Base-by-base conservation (phyloP, 2,113 vertebrate species). In the Choloepus hoffmanni region DNA sequence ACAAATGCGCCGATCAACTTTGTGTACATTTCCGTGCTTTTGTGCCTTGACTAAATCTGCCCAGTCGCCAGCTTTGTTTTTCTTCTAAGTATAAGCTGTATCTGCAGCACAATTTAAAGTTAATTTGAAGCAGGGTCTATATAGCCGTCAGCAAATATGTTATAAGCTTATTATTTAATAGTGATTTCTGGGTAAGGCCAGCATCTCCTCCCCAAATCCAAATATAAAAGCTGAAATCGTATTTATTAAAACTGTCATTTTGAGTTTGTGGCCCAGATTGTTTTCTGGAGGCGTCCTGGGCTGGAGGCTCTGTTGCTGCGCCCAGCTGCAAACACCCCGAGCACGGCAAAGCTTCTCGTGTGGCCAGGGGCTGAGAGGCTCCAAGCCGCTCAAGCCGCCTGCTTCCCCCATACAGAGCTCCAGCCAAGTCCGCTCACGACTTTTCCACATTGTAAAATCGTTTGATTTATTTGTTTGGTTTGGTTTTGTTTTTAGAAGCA, bases 381-480 rank as follows among this genome's bases (percentile, higher is more conserved):
- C 6, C 48, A 7, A 55, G 90, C 95, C 23, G n/a, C 90, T 73
- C 79, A 23, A 10, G 50, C 83, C 0, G 45, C 95, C 92, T 33
- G 85, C 89, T 70, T 92, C 85, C 95, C 96, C 91, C 81, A 83
- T 93, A 62, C 94, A 78, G 79, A 89, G 85, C 89, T 86, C 33
- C 40, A 91, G 94, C 70, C 86, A 84, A 79, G 96, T 78, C 50
- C 0, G 70, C 93, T 83, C 95, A 55, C 1, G 79, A 92, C 97
- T 90, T 97, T 92, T 97, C 97, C 95, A 96, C 96, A 23, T 97
- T 97, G 97, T 98, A 97, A 98, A 98, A 97, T 85, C 91, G 73
- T 92, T 97, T 98, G 97, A 98, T 98, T 97, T 93, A 98, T 98
- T 98, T 96, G 96, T 97, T 98, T 97, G 96, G 97, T 97, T 97